Base-by-base conservation (phyloP, 2,888 invertebrate species). In the Drosophila koepferae region DNA sequence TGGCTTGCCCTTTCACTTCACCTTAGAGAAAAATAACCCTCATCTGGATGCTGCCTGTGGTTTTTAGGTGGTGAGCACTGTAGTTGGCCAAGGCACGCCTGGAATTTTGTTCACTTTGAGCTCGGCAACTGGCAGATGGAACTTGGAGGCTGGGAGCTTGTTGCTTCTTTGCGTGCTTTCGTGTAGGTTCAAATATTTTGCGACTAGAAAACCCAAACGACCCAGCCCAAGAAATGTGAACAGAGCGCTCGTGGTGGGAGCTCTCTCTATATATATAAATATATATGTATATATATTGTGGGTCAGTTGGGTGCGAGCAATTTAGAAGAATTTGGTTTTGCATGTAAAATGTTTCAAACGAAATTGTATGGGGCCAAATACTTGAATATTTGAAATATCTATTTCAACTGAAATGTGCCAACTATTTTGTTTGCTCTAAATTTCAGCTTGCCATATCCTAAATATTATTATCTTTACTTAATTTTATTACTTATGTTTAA, bases 31-130 rank as follows among this genome's bases (percentile, higher is more conserved):
- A 55, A 55, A 55, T 55, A 55, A 55, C 55, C 41, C 28, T 14
- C 7, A 20, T n/a, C 40, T 40, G 40, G 14, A 14, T 28, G 0
- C 31, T 31, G 58, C 6, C n/a, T 43, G 43, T 41, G 65, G 63
- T 23, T 44, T n/a, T 34, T 34, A 14, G 55, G 12, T 41, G 61
- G 55, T 46, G 3, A 10, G 64, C 54, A 14, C 20, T 40, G 41
- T 64, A 64, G 73, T 62, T 70, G 60, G 40, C 20, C 49, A 40
- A 20, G 83, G 75, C 79, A 67, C 60, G 79, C 48, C 59, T 63
- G 89, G 88, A 84, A 89, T 89, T 73, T 69, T 38, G 73, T 74
- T 72, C 73, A 61, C 73, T 87, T 85, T 68, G 72, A 65, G 88
- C 60, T 59, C 18, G 31, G 59, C 63, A 18, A 23, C 16, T n/a